Conservation (phyloP, 1,140 invertebrate species). For the Odontomachus brunneus region DNA sequence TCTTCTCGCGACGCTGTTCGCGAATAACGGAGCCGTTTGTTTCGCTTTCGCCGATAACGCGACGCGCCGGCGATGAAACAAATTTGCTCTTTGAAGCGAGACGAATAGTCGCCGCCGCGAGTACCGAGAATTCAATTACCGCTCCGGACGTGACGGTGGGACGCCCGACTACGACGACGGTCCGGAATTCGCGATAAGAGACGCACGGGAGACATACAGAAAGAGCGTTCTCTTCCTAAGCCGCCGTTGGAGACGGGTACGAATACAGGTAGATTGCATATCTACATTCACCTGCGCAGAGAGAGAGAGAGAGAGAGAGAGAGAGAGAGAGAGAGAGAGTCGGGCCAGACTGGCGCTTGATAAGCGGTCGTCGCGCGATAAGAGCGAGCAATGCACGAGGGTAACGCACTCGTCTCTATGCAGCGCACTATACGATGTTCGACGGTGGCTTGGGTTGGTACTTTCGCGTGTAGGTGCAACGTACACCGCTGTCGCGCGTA, state of each 20-base stretch:
- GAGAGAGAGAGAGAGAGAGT: slow-evolving; percentile 55
- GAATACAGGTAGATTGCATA: slow-evolving; percentile 58
- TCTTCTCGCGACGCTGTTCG: not conserved
- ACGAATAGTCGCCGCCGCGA: slow-evolving; percentile 47
- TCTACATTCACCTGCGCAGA: slow-evolving; percentile 73
- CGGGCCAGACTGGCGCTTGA: slow-evolving; percentile 77
- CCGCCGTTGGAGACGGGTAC: slow-evolving; percentile 43
- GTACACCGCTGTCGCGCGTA: slow-evolving; percentile 26
- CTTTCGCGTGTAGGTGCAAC: slow-evolving; percentile 34
- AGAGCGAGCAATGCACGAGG: slow-evolving; percentile 71
- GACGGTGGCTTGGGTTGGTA: slow-evolving; percentile 31
- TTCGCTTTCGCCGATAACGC: slow-evolving; percentile 42
- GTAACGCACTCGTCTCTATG: slow-evolving; percentile 71
- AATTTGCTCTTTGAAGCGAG: slow-evolving; percentile 43
- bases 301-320: no score
- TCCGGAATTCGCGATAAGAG: slow-evolving; percentile 73
- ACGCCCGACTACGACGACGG: slow-evolving; percentile 56
- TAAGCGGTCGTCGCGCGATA: slow-evolving; percentile 77
- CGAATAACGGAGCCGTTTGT: not conserved
- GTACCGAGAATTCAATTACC: slow-evolving; percentile 73
- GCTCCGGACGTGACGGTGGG: slow-evolving; percentile 58
- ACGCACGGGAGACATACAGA: slow-evolving; percentile 58
- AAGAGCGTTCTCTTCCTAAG: slow-evolving; percentile 70
- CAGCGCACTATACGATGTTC: slow-evolving; percentile 43
- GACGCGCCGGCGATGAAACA: slow-evolving; percentile 8